Percentiles rank a stretch among this genome's conserved stretches.
Conservation (phyloP, 2,113 vertebrate genomes). For the Atrichornis clamosus region DNA sequence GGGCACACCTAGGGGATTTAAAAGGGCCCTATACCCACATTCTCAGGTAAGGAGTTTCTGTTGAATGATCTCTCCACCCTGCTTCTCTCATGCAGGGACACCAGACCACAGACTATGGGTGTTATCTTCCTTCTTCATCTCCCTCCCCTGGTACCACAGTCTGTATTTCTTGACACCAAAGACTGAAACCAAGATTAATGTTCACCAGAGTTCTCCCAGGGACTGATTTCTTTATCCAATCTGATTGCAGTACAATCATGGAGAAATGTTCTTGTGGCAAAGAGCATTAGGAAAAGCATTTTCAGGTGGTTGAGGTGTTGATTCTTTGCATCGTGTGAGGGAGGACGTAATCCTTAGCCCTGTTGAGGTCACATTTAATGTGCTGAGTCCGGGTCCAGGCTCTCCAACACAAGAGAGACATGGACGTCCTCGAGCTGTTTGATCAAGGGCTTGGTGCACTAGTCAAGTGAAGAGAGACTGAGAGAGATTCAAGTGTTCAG, state of each 20-base stretch:
- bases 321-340: neutral
- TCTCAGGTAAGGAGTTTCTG: neutral
- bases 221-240: neutral
- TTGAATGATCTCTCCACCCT: neutral
- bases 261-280: neutral
- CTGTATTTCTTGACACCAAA: neutral
- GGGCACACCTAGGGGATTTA: neutral
- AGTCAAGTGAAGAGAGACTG: neutral
- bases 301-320: rapidly evolving
- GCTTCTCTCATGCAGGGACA: neutral
- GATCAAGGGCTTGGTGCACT: neutral
- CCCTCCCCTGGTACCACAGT: neutral
- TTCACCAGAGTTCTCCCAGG: neutral
- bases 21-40: neutral
- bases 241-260: neutral
- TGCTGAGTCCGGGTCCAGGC: neutral
- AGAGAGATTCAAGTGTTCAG: neutral
- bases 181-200: neutral
- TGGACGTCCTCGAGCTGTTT: neutral
- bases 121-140: neutral
- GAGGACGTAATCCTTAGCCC: rapidly evolving
- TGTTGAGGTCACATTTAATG: neutral
- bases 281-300: neutral
- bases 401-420: neutral
- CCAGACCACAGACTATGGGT: neutral